Base-by-base conservation (phyloP, 2,888 invertebrate genomes). In the Rutpela maculata region DNA sequence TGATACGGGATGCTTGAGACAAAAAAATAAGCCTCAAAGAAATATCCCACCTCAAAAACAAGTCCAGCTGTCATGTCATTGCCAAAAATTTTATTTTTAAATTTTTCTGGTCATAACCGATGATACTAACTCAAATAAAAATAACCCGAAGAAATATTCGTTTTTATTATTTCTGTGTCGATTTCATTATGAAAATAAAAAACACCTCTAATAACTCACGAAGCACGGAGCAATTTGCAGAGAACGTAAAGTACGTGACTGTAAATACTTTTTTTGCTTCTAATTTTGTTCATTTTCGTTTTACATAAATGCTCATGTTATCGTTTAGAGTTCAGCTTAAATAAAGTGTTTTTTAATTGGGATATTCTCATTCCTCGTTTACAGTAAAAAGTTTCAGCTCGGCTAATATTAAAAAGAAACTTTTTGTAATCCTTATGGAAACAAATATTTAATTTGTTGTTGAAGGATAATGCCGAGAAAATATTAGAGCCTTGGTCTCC, bases 281-380 rank as follows among this genome's bases (percentile, higher is more conserved):
- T 50, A 50, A 50, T n/a, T 50, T 50, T 50, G 50, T 50, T n/a
- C 50, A n/a, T 50, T 50, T 50, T 50, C 50, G 6, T 50, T 50
- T 50, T 50, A 50, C 50, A 50, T n/a, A 50, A 50, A 50, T 50
- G 50, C 50, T 50, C 50, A 50, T 50, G 50, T 50, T 50, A 50
- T 50, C 50, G 50, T 50, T 50, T 50, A 50, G 12, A 50, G 50
- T 50, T 50, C 50, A 50, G 15, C 50, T 50, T 50, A 50, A 50
- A 50, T 50, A n/a, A 50, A 50, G 50, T 50, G 50, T 50, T 50
- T 50, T 50, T 50, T 50, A 50, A 50, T 50, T 50, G n/a, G 50
- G 50, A 15, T 50, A 50, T 50, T n/a, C 50, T 50, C 50, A 50
- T 50, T n/a, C n/a, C n/a, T n/a, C 6, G 15, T 50, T 50, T n/a